Base-by-base conservation (phyloP, 2,113 vertebrate species). In the Cyanistes caeruleus region DNA sequence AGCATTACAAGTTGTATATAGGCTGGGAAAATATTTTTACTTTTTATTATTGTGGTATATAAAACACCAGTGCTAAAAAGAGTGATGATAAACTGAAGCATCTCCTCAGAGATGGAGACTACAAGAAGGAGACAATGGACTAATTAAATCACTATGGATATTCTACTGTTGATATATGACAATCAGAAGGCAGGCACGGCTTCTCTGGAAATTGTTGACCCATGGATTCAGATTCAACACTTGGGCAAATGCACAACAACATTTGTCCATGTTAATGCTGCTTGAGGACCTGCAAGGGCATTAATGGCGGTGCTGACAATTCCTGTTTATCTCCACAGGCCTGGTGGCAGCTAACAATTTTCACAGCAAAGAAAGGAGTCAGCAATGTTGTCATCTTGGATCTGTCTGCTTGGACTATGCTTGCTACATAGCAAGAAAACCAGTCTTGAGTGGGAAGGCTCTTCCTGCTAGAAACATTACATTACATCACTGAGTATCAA, bases 301-400 rank as follows among this genome's bases (percentile, higher is more conserved):
- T 84, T 87, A 87, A 84, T 55, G 53, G 89, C 87, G 58, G 62
- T 77, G 37, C 91, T 96, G 94, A 94, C 87, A 92, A 69, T 58
- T 91, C 44, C 58, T 69, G 70, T 96, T 94, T 79, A 87, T 91
- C 41, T 94, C 49, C 62, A 78, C 13, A 82, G 77, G 69, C 69
- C 91, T 93, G 53, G 67, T 93, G 93, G 69, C 94, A 95, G 73
- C 93, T 87, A 92, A 92, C 49, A 80, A 87, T 89, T 91, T 97
- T 87, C 89, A 76, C 64, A 73, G 56, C 65, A 83, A 82, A 28
- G 70, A 58, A 93, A 68, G 41, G 58, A 94, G 53, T 87, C 87
- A 89, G 94, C 74, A 79, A 11, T 79, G 81, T 79, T 96, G 93
- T 93, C 91, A 89, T 84, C 53, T 79, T 87, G 65, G 69, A 95